Evolutionary conservation across 2,888 invertebrate genomes (phyloP), one percentile per base, ranked within the genome.

Genomic region (Tetrapedia diversipes): DNA sequence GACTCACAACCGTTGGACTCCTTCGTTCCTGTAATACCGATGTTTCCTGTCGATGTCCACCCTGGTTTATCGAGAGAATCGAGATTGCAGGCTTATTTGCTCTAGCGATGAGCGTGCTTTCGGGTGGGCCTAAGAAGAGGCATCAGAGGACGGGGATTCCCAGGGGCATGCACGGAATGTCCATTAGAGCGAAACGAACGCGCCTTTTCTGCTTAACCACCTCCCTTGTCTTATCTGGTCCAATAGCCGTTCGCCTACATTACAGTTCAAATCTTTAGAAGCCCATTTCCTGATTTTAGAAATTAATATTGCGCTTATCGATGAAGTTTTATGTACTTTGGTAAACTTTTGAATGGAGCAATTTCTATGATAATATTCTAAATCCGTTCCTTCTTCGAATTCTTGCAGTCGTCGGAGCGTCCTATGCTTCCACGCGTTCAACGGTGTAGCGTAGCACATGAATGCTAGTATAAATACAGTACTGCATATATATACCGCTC

Each of bases 121-220:
- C n/a, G 47, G n/a, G 14, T 19, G 14, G 34, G 59, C 53, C 34
- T 47, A 24, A 6, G 29, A 47, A 43, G 0, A 49, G 19, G 24
- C 32, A 24, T 6, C 27, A 14, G 29, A 6, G 49, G 56, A 41
- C 22, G 45, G 29, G 49, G 47, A 65, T 60, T 67, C 37, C 61
- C 34, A 34, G 29, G 47, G 67, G 78, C 71, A 78, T 69, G 75
- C 72, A 49, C 39, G 78, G 86, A 86, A 86, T 82, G 81, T 85
- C 86, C 86, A 86, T 86, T 85, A 85, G 79, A 79, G 69, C 65
- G 66, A 78, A 74, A 76, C 19, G 24, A 24, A 19, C 32, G 16
- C n/a, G 24, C 45, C 22, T 45, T 2, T n/a, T 19, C 4, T 4
- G 24, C 2, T 16, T 2, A 1, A 4, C 4, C 2, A 1, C 29